Base-by-base conservation (phyloP, 2,888 invertebrate genomes). In the Catocala fraxini region DNA sequence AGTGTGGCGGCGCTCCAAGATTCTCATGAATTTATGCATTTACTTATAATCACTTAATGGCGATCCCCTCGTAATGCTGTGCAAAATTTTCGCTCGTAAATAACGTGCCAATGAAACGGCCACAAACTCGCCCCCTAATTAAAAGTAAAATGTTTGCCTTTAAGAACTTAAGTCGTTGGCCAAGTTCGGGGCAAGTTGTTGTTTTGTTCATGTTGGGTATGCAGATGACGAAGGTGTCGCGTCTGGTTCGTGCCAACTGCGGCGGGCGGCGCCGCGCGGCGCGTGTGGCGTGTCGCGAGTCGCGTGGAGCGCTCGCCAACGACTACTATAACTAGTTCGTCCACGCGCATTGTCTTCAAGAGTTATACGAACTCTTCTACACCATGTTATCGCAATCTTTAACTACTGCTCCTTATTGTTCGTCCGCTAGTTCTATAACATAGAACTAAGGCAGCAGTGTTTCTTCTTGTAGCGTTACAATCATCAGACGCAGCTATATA, bases 11-110 rank as follows among this genome's bases (percentile, higher is more conserved):
- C 45, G 10, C 39, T 49, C 42, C 6, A 13, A 9, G 15, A 25
- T 42, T 3, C 11, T 47, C 35, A 47, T 55, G 47, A 46, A 55
- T 55, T 55, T 55, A 55, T 56, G 42, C 48, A 56, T 56, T 49
- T 42, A 41, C 48, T 56, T 49, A 56, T 49, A 46, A 51, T 41
- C 41, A 12, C 35, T 46, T 55, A 60, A 15, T 46, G 46, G 42
- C 45, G 45, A 25, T 56, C 12, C n/a, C 15, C 46, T 34, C 25
- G 43, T 55, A 45, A 54, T 33, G 59, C 55, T 55, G 43, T 43
- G 25, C 42, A 15, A 53, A 63, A 59, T 49, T 60, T 45, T n/a
- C 15, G 4, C 12, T 63, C 41, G 56, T 69, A 62, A 63, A 60
- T 71, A 58, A 62, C 34, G 47, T 52, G 52, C 43, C 51, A 25